Conservation (phyloP, 2,888 invertebrate genomes). For the Luffia ferchaultella region DNA sequence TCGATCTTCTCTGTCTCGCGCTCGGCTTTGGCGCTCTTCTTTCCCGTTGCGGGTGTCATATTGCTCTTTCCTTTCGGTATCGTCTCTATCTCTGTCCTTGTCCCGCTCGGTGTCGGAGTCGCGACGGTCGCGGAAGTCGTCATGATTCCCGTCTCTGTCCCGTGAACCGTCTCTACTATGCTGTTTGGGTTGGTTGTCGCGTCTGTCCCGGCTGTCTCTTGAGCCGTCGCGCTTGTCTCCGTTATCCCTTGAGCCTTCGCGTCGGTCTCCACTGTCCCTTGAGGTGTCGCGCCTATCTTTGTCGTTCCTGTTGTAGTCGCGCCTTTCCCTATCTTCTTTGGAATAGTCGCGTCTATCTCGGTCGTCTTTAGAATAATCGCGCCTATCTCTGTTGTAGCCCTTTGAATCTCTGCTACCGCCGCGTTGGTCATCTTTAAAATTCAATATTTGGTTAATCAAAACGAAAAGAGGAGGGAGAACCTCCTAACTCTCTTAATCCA, state of each 20-base stretch:
- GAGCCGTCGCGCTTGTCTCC: slow-evolving; percentile 23
- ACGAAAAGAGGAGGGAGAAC: too few species aligned
- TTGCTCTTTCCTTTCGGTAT: slow-evolving; percentile 6
- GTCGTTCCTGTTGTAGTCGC: slow-evolving; percentile 13
- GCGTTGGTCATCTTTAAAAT: slow-evolving; percentile 25
- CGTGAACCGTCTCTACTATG: slow-evolving; percentile 15
- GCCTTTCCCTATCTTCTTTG: slow-evolving; percentile 21
- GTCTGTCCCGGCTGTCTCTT: slow-evolving; percentile 16
- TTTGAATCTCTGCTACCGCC: slow-evolving; percentile 18
- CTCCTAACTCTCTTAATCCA: too few species aligned
- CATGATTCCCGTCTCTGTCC: slow-evolving; percentile 10
- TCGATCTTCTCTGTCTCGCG: slow-evolving; percentile 33
- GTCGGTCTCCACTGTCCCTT: slow-evolving; percentile 14
- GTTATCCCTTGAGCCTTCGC: slow-evolving; percentile 13
- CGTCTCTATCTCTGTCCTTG: neutral
- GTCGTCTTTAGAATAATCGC: slow-evolving; percentile 30
- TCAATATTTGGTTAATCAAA: too few species aligned
- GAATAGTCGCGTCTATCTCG: slow-evolving; percentile 25
- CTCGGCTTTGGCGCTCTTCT: slow-evolving; percentile 26
- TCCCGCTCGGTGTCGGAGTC: slow-evolving; percentile 11
- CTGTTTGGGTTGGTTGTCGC: slow-evolving; percentile 16
- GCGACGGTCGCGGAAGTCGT: slow-evolving; percentile 7
- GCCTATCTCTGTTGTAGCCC: slow-evolving; percentile 5
- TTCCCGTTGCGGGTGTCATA: slow-evolving; percentile 35
- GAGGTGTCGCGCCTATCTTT: slow-evolving; percentile 16